Conservation (phyloP, 2,797 vertebrate genomes). For the Lepus oiostolus region DNA sequence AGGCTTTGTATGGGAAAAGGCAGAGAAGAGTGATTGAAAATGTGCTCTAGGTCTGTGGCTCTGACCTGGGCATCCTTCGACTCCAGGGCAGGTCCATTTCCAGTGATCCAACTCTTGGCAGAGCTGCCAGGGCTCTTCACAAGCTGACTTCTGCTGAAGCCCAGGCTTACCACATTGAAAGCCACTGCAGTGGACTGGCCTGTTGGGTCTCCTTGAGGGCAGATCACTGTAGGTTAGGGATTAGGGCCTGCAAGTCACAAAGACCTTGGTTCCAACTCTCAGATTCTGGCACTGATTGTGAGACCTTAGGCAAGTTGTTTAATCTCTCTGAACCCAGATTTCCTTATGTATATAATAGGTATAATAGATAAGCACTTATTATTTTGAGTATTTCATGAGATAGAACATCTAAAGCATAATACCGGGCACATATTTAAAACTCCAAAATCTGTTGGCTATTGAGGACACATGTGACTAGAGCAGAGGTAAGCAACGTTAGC, state of each 20-base stretch:
- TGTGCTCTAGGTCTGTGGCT: neutral
- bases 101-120: too few relatives aligned
- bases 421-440: neutral
- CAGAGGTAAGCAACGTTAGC: neutral
- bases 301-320: neutral
- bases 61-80: too few relatives aligned
- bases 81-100: too few relatives aligned
- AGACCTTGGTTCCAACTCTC: neutral
- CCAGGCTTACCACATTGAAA: too few relatives aligned
- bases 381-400: neutral
- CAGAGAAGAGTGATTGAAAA: neutral
- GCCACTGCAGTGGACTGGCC: too few relatives aligned
- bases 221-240: neutral
- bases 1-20: neutral
- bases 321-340: neutral
- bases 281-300: neutral
- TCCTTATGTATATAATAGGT: neutral
- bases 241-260: neutral
- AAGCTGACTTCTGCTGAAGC: too few relatives aligned
- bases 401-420: neutral
- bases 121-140: too few relatives aligned
- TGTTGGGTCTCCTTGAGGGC: too few relatives aligned
- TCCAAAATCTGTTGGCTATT: neutral
- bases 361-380: neutral
- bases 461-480: neutral